A percentile compares a stretch with the other conserved stretches of the same genome.
phyloP scores from a whole-genome alignment of 2,888 invertebrate genomes.

The Nymphalis c-album region DNA sequence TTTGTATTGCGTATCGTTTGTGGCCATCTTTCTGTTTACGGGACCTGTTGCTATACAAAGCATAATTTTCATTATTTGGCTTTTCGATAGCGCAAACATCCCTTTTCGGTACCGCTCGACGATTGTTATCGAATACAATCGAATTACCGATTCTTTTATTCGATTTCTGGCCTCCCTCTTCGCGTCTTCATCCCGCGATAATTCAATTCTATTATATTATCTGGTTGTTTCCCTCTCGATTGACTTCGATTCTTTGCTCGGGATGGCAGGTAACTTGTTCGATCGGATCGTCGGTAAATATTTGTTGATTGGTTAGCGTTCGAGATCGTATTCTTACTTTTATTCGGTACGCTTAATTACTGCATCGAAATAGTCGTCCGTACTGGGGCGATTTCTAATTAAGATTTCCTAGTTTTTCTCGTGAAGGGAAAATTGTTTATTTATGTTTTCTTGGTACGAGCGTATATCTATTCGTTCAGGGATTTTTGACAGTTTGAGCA shows the following conservation, averaged over 20 bases:
- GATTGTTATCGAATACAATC: constrained; percentile 76
- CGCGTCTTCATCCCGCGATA: constrained; percentile 73
- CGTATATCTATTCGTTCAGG: not conserved
- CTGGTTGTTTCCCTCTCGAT: constrained; percentile 68
- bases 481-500: too few species aligned
- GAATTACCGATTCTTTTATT: constrained; percentile 72
- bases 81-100: constrained; percentile 54
- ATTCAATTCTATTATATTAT: constrained; percentile 79
- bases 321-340: constrained; percentile 27
- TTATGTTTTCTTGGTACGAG: not conserved
- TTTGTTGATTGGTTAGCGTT: constrained; percentile 55
- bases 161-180: constrained; percentile 45
- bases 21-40: constrained; percentile 28
- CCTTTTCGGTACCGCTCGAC: constrained; percentile 58
- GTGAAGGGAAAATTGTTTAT: not conserved
- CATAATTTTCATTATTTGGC: constrained; percentile 58
- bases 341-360: constrained; percentile 31
- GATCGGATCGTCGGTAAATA: constrained; percentile 51
- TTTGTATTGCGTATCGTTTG: not conserved
- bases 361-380: constrained; percentile 3
- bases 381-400: constrained; percentile 18
- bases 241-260: constrained; percentile 59
- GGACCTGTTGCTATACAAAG: constrained; percentile 60
- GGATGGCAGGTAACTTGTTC: constrained; percentile 53
- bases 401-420: not conserved